Conservation (phyloP, 2,113 vertebrate species). For the Planiliza haematocheilus region DNA sequence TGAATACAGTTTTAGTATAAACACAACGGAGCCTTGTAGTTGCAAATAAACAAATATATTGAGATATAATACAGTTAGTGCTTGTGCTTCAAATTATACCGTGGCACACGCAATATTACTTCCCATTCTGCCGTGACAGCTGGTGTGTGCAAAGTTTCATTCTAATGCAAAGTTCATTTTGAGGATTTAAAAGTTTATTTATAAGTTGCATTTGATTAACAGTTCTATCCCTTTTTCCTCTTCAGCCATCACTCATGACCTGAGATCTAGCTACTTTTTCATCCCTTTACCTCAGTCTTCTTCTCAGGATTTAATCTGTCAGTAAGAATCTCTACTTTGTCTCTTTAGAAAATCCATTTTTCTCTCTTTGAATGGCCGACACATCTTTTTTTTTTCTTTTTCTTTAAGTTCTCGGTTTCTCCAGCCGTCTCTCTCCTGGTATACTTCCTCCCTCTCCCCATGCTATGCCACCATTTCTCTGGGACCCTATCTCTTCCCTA, state of each 20-base stretch:
- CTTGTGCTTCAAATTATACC: too few relatives aligned
- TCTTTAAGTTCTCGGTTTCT: conserved; percentile 24
- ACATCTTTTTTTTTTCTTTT: conserved; percentile 13
- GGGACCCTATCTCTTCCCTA: conserved; percentile 57
- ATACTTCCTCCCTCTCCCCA: conserved; percentile 17
- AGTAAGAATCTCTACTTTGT: conserved; percentile 63
- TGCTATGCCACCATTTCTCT: conserved; percentile 57
- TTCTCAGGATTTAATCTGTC: conserved; percentile 57
- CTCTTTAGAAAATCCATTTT: conserved; percentile 64
- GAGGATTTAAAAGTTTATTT: conserved; percentile 1
- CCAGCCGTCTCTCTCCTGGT: conserved; percentile 35
- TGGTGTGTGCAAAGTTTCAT: too few relatives aligned
- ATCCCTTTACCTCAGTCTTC: conserved; percentile 39
- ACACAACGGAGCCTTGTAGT: too few relatives aligned
- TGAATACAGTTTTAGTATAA: too few relatives aligned
- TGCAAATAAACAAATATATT: too few relatives aligned
- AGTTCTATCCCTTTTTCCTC: not conserved
- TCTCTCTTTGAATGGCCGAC: conserved; percentile 51
- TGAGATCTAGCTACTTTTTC: conserved; percentile 49
- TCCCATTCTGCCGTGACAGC: too few relatives aligned
- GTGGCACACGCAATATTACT: too few relatives aligned
- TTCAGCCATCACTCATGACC: conserved; percentile 24
- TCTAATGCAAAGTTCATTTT: conserved; percentile 7
- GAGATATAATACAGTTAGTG: too few relatives aligned
- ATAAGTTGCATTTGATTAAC: conserved; percentile 7